These are phyloP conservation scores for Xiphorhynchus erythropygius DNA, from an alignment of 2,797 vertebrate genomes.

Conservation along the genomic window DNA sequence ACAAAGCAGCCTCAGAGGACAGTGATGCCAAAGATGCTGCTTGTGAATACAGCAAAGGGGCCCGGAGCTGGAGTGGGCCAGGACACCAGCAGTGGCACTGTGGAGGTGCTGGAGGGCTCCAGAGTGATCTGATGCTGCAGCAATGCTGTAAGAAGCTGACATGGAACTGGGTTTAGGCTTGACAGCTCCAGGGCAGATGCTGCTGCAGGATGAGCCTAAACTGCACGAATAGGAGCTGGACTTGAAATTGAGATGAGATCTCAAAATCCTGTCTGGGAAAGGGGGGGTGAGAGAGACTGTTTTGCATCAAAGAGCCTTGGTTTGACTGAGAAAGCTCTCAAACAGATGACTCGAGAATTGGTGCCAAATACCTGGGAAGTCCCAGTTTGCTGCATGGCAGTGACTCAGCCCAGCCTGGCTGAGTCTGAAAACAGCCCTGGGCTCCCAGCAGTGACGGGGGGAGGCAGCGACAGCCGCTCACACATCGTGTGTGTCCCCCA, in stretches of 20 bases:
- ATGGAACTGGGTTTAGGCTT: neutral
- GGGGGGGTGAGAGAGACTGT: neutral
- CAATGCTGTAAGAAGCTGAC: constrained; percentile 4
- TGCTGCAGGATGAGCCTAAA: neutral
- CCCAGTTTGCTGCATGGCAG: constrained; percentile 66
- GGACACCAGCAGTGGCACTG: neutral
- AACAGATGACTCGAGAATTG: constrained; percentile 46
- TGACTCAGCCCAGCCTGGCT: constrained; percentile 62
- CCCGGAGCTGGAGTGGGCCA: neutral
- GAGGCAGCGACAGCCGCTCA: neutral
- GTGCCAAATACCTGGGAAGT: constrained; percentile 64
- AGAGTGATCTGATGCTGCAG: neutral
- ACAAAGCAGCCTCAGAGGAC: neutral
- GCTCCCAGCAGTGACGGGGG: neutral
- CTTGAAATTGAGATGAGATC: constrained; percentile 5
- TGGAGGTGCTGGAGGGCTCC: neutral
- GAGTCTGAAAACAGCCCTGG: constrained; percentile 29
- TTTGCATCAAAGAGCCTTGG: constrained; percentile 11
- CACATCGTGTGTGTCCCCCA: neutral
- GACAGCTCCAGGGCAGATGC: constrained; percentile 30
- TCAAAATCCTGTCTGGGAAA: neutral
- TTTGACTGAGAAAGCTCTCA: constrained; percentile 25
- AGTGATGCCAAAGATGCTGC: neutral
- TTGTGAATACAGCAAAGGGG: neutral
- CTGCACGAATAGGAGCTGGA: neutral